Conservation (phyloP, 2,888 invertebrate genomes). For the Cactoblastis cactorum region DNA sequence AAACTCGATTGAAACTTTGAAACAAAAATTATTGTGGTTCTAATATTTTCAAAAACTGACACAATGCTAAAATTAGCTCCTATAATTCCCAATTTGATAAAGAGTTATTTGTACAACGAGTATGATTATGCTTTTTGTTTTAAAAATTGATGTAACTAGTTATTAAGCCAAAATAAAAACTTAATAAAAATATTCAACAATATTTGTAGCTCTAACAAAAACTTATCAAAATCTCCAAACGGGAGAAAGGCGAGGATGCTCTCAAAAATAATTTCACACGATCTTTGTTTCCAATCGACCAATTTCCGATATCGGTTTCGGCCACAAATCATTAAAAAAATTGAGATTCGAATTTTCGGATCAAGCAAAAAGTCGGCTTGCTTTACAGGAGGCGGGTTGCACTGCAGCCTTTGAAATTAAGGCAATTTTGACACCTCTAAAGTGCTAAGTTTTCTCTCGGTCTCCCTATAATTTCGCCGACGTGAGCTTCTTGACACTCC, state of each 20-base stretch:
- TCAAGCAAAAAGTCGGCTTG: slow-evolving; percentile 70
- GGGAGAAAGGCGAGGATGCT: slow-evolving; percentile 32
- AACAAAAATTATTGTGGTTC: too few species aligned
- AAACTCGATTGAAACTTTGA: too few species aligned
- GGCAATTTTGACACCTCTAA: slow-evolving; percentile 78
- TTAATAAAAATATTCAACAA: background rate
- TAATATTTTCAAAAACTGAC: too few species aligned
- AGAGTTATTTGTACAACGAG: too few species aligned
- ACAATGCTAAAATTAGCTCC: too few species aligned
- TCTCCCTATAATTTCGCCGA: slow-evolving; percentile 65
- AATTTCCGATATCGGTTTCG: slow-evolving; percentile 71
- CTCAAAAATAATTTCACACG: slow-evolving; percentile 68
- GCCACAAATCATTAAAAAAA: slow-evolving; percentile 75
- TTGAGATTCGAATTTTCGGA: slow-evolving; percentile 56
- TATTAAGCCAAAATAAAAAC: too few species aligned
- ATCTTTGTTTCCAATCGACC: slow-evolving; percentile 66
- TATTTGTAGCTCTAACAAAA: background rate
- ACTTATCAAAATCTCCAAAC: background rate
- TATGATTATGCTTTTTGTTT: too few species aligned
- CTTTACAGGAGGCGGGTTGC: slow-evolving; percentile 64
- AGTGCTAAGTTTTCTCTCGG: slow-evolving; percentile 68
- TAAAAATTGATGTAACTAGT: too few species aligned
- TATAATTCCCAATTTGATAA: too few species aligned
- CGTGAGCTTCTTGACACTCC: slow-evolving; percentile 54
- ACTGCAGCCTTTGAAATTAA: slow-evolving; percentile 63